Percentiles rank a stretch among this genome's conserved stretches.
phyloP scores from a whole-genome alignment of 2,888 invertebrate genomes.

The Drosophila algonquin region DNA sequence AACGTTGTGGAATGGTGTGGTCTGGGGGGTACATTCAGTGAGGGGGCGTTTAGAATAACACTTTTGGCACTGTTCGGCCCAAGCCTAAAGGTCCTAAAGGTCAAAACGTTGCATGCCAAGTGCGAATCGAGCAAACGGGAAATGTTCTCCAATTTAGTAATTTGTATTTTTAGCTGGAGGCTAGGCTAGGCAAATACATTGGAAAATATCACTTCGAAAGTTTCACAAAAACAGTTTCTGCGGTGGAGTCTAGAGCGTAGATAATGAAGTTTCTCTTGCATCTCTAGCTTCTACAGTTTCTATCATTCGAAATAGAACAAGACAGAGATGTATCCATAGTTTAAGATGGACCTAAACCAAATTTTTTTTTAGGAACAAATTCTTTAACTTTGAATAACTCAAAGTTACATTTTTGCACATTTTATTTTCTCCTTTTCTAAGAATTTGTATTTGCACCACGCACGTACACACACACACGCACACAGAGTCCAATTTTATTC shows the following conservation, averaged over 20 bases:
- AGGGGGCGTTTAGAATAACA: slow-evolving; percentile 20
- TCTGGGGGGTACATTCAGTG: neutral
- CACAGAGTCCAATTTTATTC: slow-evolving; percentile 18
- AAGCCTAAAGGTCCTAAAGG: slow-evolving; percentile 38
- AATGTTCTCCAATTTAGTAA: slow-evolving; percentile 24
- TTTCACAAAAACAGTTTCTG: neutral
- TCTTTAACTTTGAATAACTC: neutral
- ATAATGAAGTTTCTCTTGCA: neutral
- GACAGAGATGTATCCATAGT: neutral
- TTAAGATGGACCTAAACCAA: neutral
- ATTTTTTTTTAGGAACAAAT: no score
- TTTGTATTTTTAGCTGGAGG: slow-evolving; percentile 37
- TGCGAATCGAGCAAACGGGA: slow-evolving; percentile 23
- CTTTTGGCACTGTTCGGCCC: slow-evolving; percentile 17
- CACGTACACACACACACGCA: slow-evolving; percentile 19
- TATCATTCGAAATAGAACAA: neutral
- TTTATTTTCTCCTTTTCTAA: slow-evolving; percentile 7
- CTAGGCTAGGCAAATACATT: slow-evolving; percentile 12
- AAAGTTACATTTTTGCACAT: neutral
- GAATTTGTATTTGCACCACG: slow-evolving; percentile 19
- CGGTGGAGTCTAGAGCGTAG: neutral
- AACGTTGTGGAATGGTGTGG: slow-evolving; percentile 1
- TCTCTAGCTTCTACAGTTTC: no score
- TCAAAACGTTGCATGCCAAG: slow-evolving; percentile 31
- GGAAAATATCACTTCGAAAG: slow-evolving; percentile 1